These are phyloP conservation scores for Fabriciana adippe DNA, from an alignment of 2,888 invertebrate species.

Conservation along the genomic window DNA sequence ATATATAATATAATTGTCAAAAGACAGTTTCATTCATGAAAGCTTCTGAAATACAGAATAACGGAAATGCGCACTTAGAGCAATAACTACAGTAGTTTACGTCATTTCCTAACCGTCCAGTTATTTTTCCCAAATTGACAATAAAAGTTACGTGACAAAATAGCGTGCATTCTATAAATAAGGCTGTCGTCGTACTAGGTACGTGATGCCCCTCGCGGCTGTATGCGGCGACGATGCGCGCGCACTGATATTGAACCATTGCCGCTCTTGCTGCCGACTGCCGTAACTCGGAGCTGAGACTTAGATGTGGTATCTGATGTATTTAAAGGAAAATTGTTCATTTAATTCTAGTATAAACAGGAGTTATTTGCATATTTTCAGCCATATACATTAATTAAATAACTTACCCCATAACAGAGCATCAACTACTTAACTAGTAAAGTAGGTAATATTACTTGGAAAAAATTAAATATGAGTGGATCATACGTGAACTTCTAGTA, in stretches of 20 bases:
- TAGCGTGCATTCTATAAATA: constrained; percentile 39
- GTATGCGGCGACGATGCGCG: constrained; percentile 60
- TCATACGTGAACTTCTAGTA: background rate
- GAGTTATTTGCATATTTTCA: background rate
- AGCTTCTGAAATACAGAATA: background rate
- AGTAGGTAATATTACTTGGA: too few species aligned
- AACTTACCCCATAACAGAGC: too few species aligned
- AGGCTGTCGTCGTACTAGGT: constrained; percentile 44
- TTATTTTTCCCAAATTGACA: constrained; percentile 8
- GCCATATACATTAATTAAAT: too few species aligned
- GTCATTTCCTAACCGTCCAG: constrained; percentile 2
- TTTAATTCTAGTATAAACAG: background rate
- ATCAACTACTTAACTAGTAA: too few species aligned
- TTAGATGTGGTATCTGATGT: constrained; percentile 5
- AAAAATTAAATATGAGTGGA: background rate
- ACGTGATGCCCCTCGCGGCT: constrained; percentile 37
- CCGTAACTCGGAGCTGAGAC: constrained; percentile 33
- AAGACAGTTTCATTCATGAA: background rate
- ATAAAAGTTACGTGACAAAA: constrained; percentile 25
- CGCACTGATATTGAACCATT: constrained; percentile 68
- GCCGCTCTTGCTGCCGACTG: constrained; percentile 41
- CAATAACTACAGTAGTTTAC: background rate
- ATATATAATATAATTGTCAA: background rate
- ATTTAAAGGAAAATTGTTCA: background rate
- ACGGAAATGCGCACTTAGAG: background rate